These are phyloP conservation scores for Poeciliopsis occidentalis DNA, from an alignment of 2,113 vertebrate genomes.

Conservation along the genomic window DNA sequence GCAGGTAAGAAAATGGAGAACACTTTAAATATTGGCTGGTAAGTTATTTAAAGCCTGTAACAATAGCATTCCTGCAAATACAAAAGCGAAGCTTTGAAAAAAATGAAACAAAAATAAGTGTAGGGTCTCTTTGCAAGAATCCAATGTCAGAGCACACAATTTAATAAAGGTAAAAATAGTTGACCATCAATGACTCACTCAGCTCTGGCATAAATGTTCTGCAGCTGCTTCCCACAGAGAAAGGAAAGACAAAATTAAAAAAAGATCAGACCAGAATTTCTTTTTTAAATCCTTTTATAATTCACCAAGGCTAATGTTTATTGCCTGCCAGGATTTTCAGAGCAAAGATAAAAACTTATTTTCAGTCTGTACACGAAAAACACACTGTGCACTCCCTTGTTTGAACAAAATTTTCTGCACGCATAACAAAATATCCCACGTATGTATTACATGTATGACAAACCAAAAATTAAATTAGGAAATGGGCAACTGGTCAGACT, in stretches of 20 bases:
- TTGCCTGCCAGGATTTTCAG: background rate
- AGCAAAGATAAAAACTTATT: background rate
- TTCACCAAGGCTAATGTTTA: background rate
- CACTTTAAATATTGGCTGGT: background rate
- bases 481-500: background rate
- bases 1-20: background rate
- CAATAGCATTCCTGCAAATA: background rate
- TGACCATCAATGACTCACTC: slow-evolving; percentile 1
- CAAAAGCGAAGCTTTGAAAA: background rate
- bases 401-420: background rate
- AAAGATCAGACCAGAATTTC: background rate
- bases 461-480: slow-evolving; percentile 3
- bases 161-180: background rate
- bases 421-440: slow-evolving; percentile 6
- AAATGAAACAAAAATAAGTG: background rate
- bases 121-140: background rate
- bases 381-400: background rate
- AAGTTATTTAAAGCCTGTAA: background rate
- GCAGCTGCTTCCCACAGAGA: background rate
- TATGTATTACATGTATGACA: too few relatives aligned
- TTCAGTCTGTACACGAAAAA: background rate
- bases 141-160: background rate
- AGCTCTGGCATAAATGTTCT: background rate
- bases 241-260: background rate
- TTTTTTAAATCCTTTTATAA: background rate